phyloP scores from a whole-genome alignment of 2,888 invertebrate species.

The Standfussiana lucernea region DNA sequence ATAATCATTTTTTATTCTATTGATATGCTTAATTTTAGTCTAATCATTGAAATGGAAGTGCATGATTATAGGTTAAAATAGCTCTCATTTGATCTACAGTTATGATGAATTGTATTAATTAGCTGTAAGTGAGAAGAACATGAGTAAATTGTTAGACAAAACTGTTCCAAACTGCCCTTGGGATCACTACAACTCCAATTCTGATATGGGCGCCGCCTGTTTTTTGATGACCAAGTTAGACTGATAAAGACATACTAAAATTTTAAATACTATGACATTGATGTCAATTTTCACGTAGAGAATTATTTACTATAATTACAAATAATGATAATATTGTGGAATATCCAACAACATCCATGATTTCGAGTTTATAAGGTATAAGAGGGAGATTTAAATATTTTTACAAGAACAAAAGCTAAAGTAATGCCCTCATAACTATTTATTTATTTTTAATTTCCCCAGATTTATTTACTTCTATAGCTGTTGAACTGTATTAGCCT shows the following conservation, averaged over 20 bases:
- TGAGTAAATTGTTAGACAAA: conserved; percentile 73
- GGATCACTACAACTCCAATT: conserved; percentile 75
- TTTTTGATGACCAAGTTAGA: conserved; percentile 83
- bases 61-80: conserved; percentile 85
- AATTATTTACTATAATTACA: conserved; percentile 73
- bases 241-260: conserved; percentile 79
- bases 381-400: conserved; percentile 66
- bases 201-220: conserved; percentile 83
- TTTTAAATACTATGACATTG: conserved; percentile 71
- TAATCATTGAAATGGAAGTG: conserved; percentile 87
- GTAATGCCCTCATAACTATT: conserved; percentile 50
- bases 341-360: conserved; percentile 63
- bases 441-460: conserved; percentile 56
- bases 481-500: conserved; percentile 56
- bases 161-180: conserved; percentile 78
- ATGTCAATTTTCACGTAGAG: conserved; percentile 79
- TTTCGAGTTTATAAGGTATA: conserved; percentile 73
- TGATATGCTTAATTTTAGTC: conserved; percentile 89
- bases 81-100: conserved; percentile 85
- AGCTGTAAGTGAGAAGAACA: conserved; percentile 81
- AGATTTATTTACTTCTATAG: conserved; percentile 57
- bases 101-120: conserved; percentile 82
- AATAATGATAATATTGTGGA: conserved; percentile 60
- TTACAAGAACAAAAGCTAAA: conserved; percentile 59
- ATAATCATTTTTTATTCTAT: conserved; percentile 89